Conservation (phyloP, 2,888 invertebrate species). For the Megastigmus dorsalis region DNA sequence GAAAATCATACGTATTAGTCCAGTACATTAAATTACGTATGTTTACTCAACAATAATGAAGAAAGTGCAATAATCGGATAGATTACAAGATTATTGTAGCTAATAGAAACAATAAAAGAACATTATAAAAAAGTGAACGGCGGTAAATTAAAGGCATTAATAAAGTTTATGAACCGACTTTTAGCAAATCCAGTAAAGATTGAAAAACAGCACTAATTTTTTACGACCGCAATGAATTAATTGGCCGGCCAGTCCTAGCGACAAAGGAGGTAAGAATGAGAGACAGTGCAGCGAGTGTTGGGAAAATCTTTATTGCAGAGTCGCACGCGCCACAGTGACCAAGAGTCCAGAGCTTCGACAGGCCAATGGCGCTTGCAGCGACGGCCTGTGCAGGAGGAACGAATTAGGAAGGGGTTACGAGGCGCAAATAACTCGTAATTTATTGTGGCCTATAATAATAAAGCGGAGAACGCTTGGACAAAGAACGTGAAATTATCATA, state of each 20-base stretch:
- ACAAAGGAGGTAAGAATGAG: neutral
- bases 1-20: no score
- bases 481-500: slow-evolving; percentile 61
- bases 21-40: no score
- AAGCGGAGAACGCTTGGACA: slow-evolving; percentile 55
- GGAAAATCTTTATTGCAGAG: slow-evolving; percentile 35
- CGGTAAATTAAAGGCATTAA: no score
- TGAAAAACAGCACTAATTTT: slow-evolving; percentile 2
- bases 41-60: no score
- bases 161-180: slow-evolving; percentile 17
- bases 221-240: slow-evolving; percentile 22
- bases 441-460: slow-evolving; percentile 67
- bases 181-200: neutral
- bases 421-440: slow-evolving; percentile 60
- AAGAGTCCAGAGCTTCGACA: no score
- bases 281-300: slow-evolving; percentile 6
- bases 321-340: no score
- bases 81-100: no score
- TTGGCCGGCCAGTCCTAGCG: neutral
- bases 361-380: no score
- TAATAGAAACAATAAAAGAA: no score
- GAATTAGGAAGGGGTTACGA: slow-evolving; percentile 57
- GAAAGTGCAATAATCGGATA: no score
- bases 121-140: no score
- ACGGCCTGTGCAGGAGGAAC: neutral